Percentiles rank a stretch among this genome's conserved stretches.
These are phyloP conservation scores for Strix aluco DNA, from an alignment of 2,113 vertebrate genomes.

Conservation along the genomic window DNA sequence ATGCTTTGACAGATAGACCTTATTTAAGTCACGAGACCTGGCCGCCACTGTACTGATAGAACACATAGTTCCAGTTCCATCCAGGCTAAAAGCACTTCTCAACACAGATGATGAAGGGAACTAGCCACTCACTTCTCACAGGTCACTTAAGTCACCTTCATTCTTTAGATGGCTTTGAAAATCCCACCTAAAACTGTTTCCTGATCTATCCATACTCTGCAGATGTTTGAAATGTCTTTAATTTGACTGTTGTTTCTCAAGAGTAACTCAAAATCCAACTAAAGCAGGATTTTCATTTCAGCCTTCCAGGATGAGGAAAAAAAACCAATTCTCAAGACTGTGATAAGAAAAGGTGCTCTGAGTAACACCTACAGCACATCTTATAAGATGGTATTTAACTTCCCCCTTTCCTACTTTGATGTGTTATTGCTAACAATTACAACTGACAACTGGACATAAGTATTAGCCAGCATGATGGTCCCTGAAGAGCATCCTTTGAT, in stretches of 20 bases:
- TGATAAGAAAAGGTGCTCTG: not conserved
- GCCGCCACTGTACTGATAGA: rapidly evolving
- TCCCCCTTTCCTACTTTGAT: not conserved
- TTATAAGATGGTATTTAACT: not conserved
- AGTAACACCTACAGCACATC: not conserved
- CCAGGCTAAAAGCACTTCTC: not conserved
- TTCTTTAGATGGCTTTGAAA: not conserved
- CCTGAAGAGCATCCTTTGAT: not conserved
- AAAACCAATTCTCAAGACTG: not conserved
- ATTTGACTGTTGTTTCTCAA: not conserved
- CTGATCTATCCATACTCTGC: not conserved
- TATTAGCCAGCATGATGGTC: not conserved
- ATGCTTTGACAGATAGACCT: not conserved
- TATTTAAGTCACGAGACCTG: not conserved
- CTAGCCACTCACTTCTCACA: not conserved
- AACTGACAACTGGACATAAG: not conserved
- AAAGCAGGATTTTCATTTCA: rapidly evolving
- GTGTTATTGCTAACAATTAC: not conserved
- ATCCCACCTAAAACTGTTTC: not conserved
- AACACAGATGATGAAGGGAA: not conserved
- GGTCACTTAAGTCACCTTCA: not conserved
- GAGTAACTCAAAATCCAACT: not conserved
- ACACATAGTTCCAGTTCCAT: rapidly evolving
- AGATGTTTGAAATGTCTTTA: not conserved
- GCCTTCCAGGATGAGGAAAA: not conserved